A percentile compares a stretch with the other conserved stretches of the same genome.
Evolutionary conservation across 2,888 invertebrate genomes (phyloP).

Genomic region (Griposia aprilina): DNA sequence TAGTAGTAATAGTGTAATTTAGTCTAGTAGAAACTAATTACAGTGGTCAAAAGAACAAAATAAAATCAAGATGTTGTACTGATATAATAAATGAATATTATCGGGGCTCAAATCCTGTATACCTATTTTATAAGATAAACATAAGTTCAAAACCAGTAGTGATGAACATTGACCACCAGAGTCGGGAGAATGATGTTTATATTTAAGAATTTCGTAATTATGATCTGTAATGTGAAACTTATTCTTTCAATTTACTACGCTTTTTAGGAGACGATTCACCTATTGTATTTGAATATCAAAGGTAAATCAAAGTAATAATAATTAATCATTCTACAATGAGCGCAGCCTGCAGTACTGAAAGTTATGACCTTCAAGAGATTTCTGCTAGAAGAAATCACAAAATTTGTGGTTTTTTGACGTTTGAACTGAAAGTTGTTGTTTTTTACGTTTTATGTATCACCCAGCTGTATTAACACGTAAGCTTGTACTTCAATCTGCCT

Average conservation of each 20-base stretch:
- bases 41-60: background rate
- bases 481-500: no score
- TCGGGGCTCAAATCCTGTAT: background rate
- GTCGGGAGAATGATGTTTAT: background rate
- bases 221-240: no score
- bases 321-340: background rate
- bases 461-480: no score
- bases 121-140: no score
- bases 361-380: background rate
- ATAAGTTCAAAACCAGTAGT: background rate
- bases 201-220: background rate
- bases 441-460: no score
- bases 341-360: background rate
- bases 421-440: no score
- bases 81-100: background rate
- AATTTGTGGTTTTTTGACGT: no score
- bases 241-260: no score
- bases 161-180: background rate
- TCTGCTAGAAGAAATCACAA: no score
- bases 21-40: background rate
- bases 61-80: no score
- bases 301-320: no score
- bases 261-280: background rate
- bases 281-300: no score
- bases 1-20: conserved; percentile 6